Conservation (phyloP, 2,797 vertebrate genomes). For the Streptopelia turtur region DNA sequence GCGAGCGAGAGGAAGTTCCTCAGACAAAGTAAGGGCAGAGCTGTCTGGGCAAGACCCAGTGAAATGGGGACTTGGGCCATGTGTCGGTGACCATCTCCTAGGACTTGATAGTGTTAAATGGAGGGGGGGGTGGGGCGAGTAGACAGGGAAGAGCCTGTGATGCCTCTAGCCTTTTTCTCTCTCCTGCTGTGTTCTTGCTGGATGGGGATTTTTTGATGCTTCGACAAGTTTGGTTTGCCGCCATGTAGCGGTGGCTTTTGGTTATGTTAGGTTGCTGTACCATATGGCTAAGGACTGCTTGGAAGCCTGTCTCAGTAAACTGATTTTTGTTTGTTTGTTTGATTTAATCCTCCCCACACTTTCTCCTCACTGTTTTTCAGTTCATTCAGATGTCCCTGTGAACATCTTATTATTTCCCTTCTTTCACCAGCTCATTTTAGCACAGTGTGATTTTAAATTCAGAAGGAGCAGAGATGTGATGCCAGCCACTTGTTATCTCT, state of each 20-base stretch:
- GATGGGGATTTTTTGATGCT: background rate
- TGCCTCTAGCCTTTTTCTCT: background rate
- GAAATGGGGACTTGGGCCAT: background rate
- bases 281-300: background rate
- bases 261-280: background rate
- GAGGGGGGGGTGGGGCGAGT: background rate
- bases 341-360: background rate
- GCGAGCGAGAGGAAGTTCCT: background rate
- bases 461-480: background rate
- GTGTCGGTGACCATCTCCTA: background rate
- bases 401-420: background rate
- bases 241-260: background rate
- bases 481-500: background rate
- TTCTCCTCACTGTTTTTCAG: background rate
- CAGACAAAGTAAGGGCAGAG: slow-evolving; percentile 2
- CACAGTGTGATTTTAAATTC: background rate
- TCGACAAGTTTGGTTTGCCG: background rate
- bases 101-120: background rate
- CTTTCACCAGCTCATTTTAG: background rate
- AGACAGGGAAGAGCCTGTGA: background rate
- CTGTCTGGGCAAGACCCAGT: background rate
- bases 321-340: background rate
- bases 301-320: background rate
- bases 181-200: background rate
- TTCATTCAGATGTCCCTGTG: background rate